These are phyloP conservation scores for Buathra laborator DNA, from an alignment of 2,888 invertebrate genomes.

Conservation along the genomic window DNA sequence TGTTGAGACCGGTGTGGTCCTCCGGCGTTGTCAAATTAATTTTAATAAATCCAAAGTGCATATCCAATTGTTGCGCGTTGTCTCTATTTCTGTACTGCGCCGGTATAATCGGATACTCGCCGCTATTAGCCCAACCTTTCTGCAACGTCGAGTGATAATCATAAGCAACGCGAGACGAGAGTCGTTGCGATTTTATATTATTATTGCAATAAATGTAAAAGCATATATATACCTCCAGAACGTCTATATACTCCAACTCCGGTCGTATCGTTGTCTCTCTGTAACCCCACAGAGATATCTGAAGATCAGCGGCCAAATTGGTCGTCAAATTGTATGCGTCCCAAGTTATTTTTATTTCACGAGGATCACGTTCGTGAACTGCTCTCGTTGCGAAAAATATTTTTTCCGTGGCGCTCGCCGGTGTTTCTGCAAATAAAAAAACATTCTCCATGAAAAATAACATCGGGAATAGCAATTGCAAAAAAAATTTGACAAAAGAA, in stretches of 20 bases:
- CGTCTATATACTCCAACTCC: slow-evolving; percentile 92
- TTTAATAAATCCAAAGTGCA: slow-evolving; percentile 95
- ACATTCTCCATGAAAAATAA: slow-evolving; percentile 32
- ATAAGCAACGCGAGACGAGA: not conserved
- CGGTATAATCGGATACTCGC: slow-evolving; percentile 91
- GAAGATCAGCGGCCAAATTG: slow-evolving; percentile 91
- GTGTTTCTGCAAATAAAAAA: slow-evolving; percentile 89
- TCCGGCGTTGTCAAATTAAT: slow-evolving; percentile 94
- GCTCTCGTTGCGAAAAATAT: slow-evolving; percentile 92
- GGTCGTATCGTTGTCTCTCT: slow-evolving; percentile 93
- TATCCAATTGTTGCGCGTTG: slow-evolving; percentile 90
- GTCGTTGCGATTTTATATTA: not conserved
- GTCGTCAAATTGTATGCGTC: slow-evolving; percentile 94
- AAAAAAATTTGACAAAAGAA: too few species aligned
- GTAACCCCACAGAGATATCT: slow-evolving; percentile 96
- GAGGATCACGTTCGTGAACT: slow-evolving; percentile 91
- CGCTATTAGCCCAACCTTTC: slow-evolving; percentile 88
- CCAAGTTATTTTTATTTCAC: slow-evolving; percentile 93
- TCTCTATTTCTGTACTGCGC: slow-evolving; percentile 90
- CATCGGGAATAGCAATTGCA: not conserved
- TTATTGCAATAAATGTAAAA: slow-evolving; percentile 27
- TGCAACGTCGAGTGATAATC: slow-evolving; percentile 70
- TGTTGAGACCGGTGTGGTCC: slow-evolving; percentile 88
- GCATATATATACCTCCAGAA: slow-evolving; percentile 88
- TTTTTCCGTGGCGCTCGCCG: slow-evolving; percentile 93